Conservation (phyloP, 2,797 vertebrate genomes). For the Pipistrellus pygmaeus region DNA sequence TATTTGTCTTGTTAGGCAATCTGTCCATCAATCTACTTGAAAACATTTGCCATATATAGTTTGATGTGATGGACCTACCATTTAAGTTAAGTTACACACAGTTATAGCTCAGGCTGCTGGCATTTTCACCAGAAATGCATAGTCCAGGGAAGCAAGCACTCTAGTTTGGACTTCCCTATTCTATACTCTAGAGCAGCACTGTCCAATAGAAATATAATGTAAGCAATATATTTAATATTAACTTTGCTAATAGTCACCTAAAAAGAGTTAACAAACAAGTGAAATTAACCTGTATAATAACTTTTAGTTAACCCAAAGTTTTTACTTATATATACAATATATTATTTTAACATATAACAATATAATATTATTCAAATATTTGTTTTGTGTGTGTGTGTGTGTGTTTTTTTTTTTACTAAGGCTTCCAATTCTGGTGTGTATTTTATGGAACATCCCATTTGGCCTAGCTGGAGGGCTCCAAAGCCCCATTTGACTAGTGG, state of each 20-base stretch:
- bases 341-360: constrained; percentile 19
- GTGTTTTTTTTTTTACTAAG: neutral
- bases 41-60: neutral
- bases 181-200: constrained; percentile 20
- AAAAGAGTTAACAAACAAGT: constrained; percentile 31
- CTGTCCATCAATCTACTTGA: neutral
- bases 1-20: neutral
- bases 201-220: constrained; percentile 8
- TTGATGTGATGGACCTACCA: neutral
- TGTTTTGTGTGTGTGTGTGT: neutral
- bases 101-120: neutral
- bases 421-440: neutral
- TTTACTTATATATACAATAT: neutral
- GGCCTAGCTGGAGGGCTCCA: neutral
- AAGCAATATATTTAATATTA: constrained; percentile 53
- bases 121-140: neutral
- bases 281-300: constrained; percentile 47
- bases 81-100: neutral
- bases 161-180: constrained; percentile 59
- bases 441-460: neutral
- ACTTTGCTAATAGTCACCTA: constrained; percentile 35
- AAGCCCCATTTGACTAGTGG: no score
- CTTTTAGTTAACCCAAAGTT: constrained; percentile 52
- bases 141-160: neutral
- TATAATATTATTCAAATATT: constrained; percentile 38